Evolutionary conservation across 1,140 invertebrate genomes (phyloP), one percentile per base, ranked within the genome.

Genomic region (Aphelinus atriplicis): DNA sequence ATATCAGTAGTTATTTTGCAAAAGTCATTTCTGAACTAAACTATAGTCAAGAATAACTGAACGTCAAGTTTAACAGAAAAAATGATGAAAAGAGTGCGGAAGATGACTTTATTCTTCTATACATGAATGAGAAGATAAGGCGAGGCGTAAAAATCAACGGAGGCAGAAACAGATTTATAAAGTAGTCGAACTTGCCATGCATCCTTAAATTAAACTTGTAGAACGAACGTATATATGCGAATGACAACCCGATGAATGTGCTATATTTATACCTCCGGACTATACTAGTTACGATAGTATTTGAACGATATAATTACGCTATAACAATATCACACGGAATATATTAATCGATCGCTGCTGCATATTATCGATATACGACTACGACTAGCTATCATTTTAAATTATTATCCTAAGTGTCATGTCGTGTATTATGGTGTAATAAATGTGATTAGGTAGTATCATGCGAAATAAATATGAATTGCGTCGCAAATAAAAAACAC

Each of bases 391-490:
- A 81, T 81, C 84, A 62, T 75, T 76, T 87, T 85, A 85, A 87
- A 87, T 86, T 86, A 86, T 85, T 87, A 65, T 72, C 56, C 48
- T 71, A 84, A 83, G 82, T 87, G 84, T 88, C 86, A 82, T 81
- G 80, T 85, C 83, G 83, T 86, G 83, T 88, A 87, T 84, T 86
- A 82, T 84, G 83, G 80, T 87, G 84, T 87, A 87, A 86, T 87
- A 86, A 87, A 87, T 86, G 85, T 87, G 84, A 86, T 86, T 86
- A 87, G 85, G 82, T 86, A 82, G 79, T 61, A 71, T 71, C 42
- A 62, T 67, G 56, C 63, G 57, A 71, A 72, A 72, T 76, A 71
- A 76, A 76, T 72, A 71, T 61, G 57, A 63, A 72, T 67, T 71
- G 64, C 63, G 57, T 63, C 50, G 47, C 45, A 67, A 70, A 26